Evolutionary conservation across 2,888 invertebrate species (phyloP).

Genomic region (Kryphioiulus occultus): DNA sequence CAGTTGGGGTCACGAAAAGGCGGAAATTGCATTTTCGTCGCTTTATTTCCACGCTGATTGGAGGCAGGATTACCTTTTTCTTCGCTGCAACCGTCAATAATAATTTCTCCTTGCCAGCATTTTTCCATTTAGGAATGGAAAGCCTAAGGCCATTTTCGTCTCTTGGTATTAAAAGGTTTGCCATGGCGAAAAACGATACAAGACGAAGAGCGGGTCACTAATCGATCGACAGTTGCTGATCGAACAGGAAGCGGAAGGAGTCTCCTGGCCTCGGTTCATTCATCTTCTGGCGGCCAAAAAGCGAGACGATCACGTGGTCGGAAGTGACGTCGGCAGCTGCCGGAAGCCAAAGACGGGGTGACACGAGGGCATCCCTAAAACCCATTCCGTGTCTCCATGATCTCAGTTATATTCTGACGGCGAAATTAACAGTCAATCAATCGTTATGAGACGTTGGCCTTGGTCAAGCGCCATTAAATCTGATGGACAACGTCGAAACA

Average conservation of each 20-base stretch:
- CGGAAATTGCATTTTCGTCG: conserved; percentile 23
- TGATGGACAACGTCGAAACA: background rate
- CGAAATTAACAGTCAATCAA: conserved; percentile 31
- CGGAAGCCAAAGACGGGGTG: background rate
- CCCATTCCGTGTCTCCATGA: background rate
- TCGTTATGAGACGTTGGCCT: background rate
- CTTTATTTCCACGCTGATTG: conserved; percentile 1
- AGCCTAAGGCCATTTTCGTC: background rate
- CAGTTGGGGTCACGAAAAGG: background rate
- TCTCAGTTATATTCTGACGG: background rate
- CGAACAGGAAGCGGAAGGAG: background rate
- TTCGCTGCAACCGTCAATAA: background rate
- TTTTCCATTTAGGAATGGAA: background rate
- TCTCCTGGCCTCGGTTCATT: background rate
- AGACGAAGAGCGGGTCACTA: background rate
- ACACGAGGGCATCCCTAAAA: background rate
- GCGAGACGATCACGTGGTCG: background rate
- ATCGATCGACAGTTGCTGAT: background rate
- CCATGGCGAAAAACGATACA: background rate
- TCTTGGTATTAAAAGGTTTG: background rate
- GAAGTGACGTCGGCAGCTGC: background rate
- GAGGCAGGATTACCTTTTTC: conserved; percentile 3
- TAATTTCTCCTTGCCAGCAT: conserved; percentile 3
- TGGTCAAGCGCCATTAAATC: background rate
- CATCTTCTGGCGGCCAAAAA: background rate